Percentiles rank a stretch among this genome's conserved stretches.
Evolutionary conservation across 2,888 invertebrate genomes (phyloP).

Genomic region (Lymantria monacha): DNA sequence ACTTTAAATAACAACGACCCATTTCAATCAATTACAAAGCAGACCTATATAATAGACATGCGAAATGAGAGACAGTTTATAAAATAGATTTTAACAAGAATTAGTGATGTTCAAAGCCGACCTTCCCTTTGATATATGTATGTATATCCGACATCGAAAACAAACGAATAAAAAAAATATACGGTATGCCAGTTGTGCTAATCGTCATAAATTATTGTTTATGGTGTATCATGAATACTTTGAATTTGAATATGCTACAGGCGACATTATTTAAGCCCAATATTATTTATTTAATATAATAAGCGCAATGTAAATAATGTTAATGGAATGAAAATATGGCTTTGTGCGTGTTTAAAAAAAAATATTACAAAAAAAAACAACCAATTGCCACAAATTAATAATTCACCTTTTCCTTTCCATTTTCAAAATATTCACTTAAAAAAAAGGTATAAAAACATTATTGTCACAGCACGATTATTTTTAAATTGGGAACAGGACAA

Average conservation of each 20-base stretch:
- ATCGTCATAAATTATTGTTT: background rate
- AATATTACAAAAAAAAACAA: background rate
- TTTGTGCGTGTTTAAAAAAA: background rate
- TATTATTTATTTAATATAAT: too few species aligned
- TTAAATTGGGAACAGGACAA: conserved; percentile 28
- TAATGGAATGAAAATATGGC: too few species aligned
- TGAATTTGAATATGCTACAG: background rate
- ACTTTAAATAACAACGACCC: background rate
- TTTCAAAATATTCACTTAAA: conserved; percentile 31
- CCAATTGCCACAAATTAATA: conserved; percentile 25
- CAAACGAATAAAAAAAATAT: background rate
- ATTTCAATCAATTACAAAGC: background rate
- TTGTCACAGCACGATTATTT: conserved; percentile 42
- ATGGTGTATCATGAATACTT: conserved; percentile 5
- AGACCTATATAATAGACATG: background rate
- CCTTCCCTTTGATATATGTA: background rate
- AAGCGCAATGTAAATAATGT: too few species aligned
- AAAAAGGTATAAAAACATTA: conserved; percentile 36
- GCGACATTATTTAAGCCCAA: background rate
- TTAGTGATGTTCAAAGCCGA: background rate
- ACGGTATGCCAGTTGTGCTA: background rate
- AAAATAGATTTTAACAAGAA: background rate
- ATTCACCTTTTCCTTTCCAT: conserved; percentile 79
- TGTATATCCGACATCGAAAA: background rate
- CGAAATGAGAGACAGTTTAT: conserved; percentile 3